Conservation (phyloP, 2,888 invertebrate species). For the Hetaerina titia region DNA sequence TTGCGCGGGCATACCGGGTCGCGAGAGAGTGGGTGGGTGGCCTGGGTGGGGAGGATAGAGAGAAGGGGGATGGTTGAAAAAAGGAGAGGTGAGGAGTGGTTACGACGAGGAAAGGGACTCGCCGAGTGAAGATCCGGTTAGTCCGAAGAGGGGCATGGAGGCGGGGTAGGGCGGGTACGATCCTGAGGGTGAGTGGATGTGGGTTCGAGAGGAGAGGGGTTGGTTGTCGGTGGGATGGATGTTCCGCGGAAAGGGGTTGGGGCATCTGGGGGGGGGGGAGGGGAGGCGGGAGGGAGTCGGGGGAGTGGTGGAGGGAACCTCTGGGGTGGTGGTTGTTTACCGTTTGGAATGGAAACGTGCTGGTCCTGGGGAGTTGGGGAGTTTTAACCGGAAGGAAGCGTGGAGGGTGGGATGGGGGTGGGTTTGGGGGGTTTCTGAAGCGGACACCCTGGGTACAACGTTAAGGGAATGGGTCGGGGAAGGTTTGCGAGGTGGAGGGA, state of each 20-base stretch:
- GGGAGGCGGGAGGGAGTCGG: neutral
- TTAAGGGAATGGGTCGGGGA: neutral
- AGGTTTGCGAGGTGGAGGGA: neutral
- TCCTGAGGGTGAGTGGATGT: neutral
- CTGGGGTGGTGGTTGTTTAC: neutral
- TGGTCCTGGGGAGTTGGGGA: neutral
- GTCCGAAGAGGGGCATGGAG: neutral
- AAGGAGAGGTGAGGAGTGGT: neutral
- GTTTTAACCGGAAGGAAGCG: constrained; percentile 2
- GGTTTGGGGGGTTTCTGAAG: neutral
- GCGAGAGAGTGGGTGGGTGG: neutral
- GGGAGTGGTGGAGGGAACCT: neutral
- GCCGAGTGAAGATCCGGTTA: neutral
- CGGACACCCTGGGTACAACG: neutral
- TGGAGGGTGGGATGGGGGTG: neutral
- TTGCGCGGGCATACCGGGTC: neutral
- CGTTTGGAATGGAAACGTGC: neutral
- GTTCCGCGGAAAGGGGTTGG: neutral
- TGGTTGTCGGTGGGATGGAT: neutral
- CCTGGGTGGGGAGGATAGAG: neutral
- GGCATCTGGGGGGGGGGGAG: neutral
- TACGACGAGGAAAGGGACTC: neutral
- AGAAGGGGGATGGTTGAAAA: neutral
- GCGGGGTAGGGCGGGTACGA: neutral
- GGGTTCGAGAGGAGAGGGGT: neutral